A percentile compares a stretch with the other conserved stretches of the same genome.
Conservation (phyloP, 2,888 invertebrate genomes). For the Euzophera pinguis region DNA sequence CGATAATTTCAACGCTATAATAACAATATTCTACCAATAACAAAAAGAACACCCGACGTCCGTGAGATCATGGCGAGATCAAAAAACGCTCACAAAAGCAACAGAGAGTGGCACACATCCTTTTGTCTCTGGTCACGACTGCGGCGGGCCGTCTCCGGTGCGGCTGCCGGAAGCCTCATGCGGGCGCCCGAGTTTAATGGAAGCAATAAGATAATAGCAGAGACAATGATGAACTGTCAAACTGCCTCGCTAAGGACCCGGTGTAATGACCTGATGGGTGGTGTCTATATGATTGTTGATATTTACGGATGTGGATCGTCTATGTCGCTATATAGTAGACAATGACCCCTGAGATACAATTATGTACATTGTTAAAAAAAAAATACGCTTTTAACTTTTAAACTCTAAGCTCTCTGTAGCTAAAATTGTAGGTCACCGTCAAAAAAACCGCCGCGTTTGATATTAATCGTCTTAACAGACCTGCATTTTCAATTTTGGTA, state of each 20-base stretch:
- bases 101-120: background rate
- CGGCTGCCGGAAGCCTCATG: constrained; percentile 63
- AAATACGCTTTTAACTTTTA: no score
- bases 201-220: constrained; percentile 68
- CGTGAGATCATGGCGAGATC: constrained; percentile 4
- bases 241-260: constrained; percentile 28
- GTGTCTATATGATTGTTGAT: background rate
- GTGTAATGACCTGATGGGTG: constrained; percentile 5
- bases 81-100: constrained; percentile 12
- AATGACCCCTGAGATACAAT: no score
- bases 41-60: background rate
- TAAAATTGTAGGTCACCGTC: no score
- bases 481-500: no score
- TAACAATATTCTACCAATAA: background rate
- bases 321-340: background rate
- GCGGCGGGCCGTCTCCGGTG: constrained; percentile 37
- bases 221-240: constrained; percentile 58
- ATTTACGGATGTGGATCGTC: background rate
- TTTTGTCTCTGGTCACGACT: constrained; percentile 66
- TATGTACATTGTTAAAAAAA: no score
- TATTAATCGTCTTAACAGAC: no score
- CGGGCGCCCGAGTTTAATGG: constrained; percentile 60
- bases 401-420: no score
- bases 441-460: no score
- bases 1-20: background rate